A percentile compares a stretch with the other conserved stretches of the same genome.
Evolutionary conservation across 2,888 invertebrate species (phyloP).

Genomic region (Steromphala cineraria): DNA sequence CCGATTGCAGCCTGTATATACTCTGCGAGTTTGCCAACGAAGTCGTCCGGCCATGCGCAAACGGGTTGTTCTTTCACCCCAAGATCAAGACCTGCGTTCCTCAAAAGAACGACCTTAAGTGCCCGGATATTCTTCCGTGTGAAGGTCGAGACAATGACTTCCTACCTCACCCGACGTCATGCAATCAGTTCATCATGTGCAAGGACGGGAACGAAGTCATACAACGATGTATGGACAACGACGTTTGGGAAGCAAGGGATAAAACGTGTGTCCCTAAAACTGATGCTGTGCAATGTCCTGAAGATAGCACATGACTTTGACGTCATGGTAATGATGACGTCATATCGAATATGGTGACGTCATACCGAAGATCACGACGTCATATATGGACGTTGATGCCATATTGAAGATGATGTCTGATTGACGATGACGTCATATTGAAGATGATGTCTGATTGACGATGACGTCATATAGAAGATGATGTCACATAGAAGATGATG

Average conservation of each 20-base stretch:
- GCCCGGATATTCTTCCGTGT: conserved; percentile 50
- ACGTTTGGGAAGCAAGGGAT: conserved; percentile 6
- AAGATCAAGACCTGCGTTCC: conserved; percentile 45
- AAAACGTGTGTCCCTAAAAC: conserved; percentile 10
- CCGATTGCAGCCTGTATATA: conserved; percentile 6
- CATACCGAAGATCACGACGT: too few relatives aligned
- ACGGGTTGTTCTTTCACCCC: conserved; percentile 50
- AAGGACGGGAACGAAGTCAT: conserved; percentile 26
- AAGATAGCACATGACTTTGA: background rate
- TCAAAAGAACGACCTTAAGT: conserved; percentile 45
- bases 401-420: too few relatives aligned
- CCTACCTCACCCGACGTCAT: background rate
- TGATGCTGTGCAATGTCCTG: background rate
- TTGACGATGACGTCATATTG: too few relatives aligned
- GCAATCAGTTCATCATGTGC: conserved; percentile 21
- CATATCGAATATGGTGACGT: background rate
- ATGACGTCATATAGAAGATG: too few relatives aligned
- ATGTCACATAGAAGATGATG: too few relatives aligned
- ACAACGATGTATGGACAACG: background rate
- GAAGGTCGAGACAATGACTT: background rate
- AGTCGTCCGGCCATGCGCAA: conserved; percentile 41
- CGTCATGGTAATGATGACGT: background rate
- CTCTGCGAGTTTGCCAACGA: conserved; percentile 1
- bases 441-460: too few relatives aligned
- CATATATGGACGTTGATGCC: too few relatives aligned